Percentiles rank a stretch among this genome's conserved stretches.
Conservation (phyloP, 2,888 invertebrate genomes). For the Atrina japonica region DNA sequence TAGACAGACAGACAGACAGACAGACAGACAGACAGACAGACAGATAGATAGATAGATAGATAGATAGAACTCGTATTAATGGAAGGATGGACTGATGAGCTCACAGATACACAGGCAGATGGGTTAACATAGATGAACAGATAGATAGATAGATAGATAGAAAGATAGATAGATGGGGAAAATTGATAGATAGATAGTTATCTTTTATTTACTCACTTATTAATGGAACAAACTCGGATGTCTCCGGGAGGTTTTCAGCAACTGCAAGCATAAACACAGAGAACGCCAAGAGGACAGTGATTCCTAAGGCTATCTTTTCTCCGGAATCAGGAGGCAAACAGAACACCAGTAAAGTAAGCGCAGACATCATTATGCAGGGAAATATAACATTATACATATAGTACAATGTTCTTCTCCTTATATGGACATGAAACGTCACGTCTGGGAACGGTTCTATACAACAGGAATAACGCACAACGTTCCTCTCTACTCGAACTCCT, state of each 20-base stretch:
- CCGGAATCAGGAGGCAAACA: conserved; percentile 83
- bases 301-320: conserved; percentile 83
- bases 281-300: conserved; percentile 84
- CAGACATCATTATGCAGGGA: conserved; percentile 85
- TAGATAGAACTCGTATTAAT: too few relatives aligned
- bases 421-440: conserved; percentile 81
- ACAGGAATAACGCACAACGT: conserved; percentile 77
- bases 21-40: too few relatives aligned
- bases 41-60: too few relatives aligned
- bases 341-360: conserved; percentile 84
- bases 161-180: too few relatives aligned
- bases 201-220: conserved; percentile 81
- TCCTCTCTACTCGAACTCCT: conserved; percentile 68
- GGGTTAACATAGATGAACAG: too few relatives aligned
- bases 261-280: conserved; percentile 84
- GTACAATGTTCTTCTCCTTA: conserved; percentile 82
- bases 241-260: conserved; percentile 84
- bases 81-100: too few relatives aligned
- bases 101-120: too few relatives aligned
- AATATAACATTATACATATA: conserved; percentile 84
- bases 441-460: conserved; percentile 79
- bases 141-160: too few relatives aligned
- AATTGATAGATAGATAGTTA: too few relatives aligned
- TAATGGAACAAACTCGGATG: conserved; percentile 83
- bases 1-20: too few relatives aligned